These are phyloP conservation scores for Tinamus guttatus DNA, from an alignment of 2,113 vertebrate genomes.

Conservation along the genomic window DNA sequence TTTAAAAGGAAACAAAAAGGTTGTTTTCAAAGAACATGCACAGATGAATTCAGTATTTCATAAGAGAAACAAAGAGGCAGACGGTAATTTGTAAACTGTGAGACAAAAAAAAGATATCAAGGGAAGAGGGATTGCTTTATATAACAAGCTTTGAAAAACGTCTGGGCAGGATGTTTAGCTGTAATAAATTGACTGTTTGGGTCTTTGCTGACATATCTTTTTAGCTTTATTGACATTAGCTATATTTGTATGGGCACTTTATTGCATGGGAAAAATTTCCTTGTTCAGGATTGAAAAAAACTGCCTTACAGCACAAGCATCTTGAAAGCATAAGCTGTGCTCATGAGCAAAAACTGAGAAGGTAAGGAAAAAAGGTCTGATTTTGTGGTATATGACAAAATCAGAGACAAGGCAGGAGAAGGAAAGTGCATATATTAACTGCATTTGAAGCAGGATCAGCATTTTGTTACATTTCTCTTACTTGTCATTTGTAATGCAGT, in stretches of 20 bases:
- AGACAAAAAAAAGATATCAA: conserved; percentile 26
- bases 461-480: conserved; percentile 28
- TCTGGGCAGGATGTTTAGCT: conserved; percentile 56
- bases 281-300: not conserved
- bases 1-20: not conserved
- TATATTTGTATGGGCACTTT: conserved; percentile 23
- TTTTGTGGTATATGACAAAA: not conserved
- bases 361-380: not conserved
- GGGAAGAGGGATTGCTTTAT: conserved; percentile 38
- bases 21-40: not conserved
- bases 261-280: not conserved
- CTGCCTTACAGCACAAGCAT: not conserved
- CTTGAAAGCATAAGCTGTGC: not conserved
- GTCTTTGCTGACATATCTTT: conserved; percentile 47
- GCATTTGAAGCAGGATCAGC: conserved; percentile 9
- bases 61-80: not conserved
- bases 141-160: not conserved
- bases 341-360: not conserved
- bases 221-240: conserved; percentile 46
- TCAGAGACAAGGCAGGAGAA: not conserved
- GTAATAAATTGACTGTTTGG: conserved; percentile 45
- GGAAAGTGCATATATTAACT: not conserved
- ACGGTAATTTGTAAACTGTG: conserved; percentile 36
- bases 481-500: not conserved
- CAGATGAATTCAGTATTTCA: conserved; percentile 30